Conservation (phyloP, 1,140 invertebrate species). For the Cepaea nemoralis region DNA sequence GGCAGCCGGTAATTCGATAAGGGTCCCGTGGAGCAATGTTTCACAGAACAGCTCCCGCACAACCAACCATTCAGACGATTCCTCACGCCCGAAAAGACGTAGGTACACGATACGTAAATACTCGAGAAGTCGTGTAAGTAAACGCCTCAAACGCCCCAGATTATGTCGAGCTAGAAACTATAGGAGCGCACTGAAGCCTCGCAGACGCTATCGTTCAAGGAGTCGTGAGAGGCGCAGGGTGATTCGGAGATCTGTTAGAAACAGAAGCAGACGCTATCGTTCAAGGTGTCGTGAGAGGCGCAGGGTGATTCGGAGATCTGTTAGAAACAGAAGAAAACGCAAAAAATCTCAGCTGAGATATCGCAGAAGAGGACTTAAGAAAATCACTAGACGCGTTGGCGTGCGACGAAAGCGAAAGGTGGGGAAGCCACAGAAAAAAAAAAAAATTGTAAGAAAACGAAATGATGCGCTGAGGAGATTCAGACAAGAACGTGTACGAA, state of each 20-base stretch:
- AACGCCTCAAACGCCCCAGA: too few species aligned
- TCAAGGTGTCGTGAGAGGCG: too few species aligned
- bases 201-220: too few species aligned
- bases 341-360: too few species aligned
- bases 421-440: background rate
- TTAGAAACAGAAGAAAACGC: too few species aligned
- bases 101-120: background rate
- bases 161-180: too few species aligned
- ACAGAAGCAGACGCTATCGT: too few species aligned
- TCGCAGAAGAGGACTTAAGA: background rate
- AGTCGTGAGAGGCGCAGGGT: too few species aligned
- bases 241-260: too few species aligned
- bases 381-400: background rate
- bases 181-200: too few species aligned
- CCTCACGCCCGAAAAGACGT: background rate
- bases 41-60: background rate
- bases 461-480: background rate
- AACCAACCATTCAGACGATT: too few species aligned
- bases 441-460: background rate
- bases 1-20: background rate
- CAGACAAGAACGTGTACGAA: background rate
- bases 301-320: too few species aligned
- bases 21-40: background rate
- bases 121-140: background rate
- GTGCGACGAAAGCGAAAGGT: background rate